Evolutionary conservation across 2,113 vertebrate genomes (phyloP), one percentile per base, ranked within the genome.

Genomic region (Heterotis niloticus): DNA sequence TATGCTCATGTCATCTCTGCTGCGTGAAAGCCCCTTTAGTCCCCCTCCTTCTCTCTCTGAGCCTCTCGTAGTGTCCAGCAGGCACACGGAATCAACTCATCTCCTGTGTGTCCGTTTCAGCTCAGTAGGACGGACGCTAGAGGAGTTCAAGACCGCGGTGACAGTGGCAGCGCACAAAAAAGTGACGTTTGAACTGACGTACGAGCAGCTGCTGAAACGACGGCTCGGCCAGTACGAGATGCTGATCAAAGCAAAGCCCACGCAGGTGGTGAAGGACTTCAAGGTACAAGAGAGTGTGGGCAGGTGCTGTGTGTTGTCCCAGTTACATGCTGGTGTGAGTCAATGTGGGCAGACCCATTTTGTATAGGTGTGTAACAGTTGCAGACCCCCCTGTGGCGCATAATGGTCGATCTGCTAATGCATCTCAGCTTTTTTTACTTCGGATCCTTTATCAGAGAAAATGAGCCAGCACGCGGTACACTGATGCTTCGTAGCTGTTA

Each of bases 131-230:
- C 93, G 97, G 79, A 96, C 93, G 24, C 92, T 97, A 54, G 97
- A 98, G 81, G 95, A 95, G 81, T 98, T 99, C 83, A 93, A 92
- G 70, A 97, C 98, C 68, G 95, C 95, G 1, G 90, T 99, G 80
- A 94, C 90, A 0, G 44, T 97, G 52, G 92, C 91, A 28, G 89
- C 95, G 83, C 88, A 85, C 84, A 96, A 94, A 87, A 97, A 96
- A 85, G 92, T 95, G 78, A 96, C 89, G 1, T 99, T 99, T 91
- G 92, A 93, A 78, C 91, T 99, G 84, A 93, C 90, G 0, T 98
- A 98, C 0, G 98, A 99, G 85, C 96, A 99, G 83, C 81, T 99
- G 79, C 88, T 99, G 76, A 96, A 94, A 81, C 88, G 97, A 13
- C 90, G 76, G 0, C 93, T 92, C 18, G 95, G 90, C 54, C 94